Evolutionary conservation across 2,113 vertebrate genomes (phyloP).

Genomic region (Gymnogyps californianus): DNA sequence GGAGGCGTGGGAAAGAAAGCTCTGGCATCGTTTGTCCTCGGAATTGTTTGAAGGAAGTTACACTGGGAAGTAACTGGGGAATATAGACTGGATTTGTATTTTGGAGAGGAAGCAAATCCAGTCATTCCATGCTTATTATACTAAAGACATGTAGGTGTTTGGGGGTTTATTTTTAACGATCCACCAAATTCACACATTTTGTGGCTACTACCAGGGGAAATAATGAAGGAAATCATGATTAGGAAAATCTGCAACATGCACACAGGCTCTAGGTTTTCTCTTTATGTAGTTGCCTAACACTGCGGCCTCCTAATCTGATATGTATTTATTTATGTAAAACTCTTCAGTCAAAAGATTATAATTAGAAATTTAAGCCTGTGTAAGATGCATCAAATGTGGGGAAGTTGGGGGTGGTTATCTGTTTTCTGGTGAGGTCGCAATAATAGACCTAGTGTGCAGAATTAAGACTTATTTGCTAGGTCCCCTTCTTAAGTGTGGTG

Average conservation of each 20-base stretch:
- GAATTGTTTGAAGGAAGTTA: not conserved
- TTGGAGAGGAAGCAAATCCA: not conserved
- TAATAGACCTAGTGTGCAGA: not conserved
- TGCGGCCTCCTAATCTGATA: not conserved
- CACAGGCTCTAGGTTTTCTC: not conserved
- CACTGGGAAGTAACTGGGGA: not conserved
- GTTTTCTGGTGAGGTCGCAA: not conserved
- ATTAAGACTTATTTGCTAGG: not conserved
- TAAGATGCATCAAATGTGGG: not conserved
- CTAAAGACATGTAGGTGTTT: not conserved
- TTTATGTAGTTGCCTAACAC: not conserved
- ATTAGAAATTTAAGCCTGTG: not conserved
- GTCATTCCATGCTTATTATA: not conserved
- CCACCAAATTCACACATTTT: not conserved
- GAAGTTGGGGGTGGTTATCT: not conserved
- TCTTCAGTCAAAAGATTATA: not conserved
- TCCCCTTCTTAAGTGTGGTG: not conserved
- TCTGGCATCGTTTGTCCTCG: not conserved
- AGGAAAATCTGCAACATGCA: not conserved
- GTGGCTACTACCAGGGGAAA: not conserved
- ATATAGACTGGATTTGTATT: not conserved
- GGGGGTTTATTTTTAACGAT: not conserved
- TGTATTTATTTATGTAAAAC: fast-evolving
- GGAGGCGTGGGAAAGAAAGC: not conserved
- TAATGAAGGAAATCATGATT: not conserved